Conservation (phyloP, 2,888 invertebrate genomes). For the Tuta absoluta region DNA sequence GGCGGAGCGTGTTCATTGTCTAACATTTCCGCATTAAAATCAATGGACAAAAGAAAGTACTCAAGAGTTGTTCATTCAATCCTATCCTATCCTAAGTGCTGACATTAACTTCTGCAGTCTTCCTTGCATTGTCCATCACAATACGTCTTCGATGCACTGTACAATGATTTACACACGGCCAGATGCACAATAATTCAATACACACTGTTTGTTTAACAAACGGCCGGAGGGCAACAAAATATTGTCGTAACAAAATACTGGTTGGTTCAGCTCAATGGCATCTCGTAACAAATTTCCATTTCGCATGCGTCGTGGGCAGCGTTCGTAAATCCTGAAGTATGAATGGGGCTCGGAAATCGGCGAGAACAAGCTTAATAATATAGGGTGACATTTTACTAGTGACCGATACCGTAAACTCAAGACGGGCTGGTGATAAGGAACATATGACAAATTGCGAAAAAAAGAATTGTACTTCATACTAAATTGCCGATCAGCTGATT, state of each 20-base stretch:
- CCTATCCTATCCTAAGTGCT: background rate
- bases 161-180: background rate
- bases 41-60: background rate
- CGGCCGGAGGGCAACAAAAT: slow-evolving; percentile 11
- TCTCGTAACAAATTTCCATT: slow-evolving; percentile 21
- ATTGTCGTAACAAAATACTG: slow-evolving; percentile 13
- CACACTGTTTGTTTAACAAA: slow-evolving; percentile 16
- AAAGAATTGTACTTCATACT: too few relatives aligned
- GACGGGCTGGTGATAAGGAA: too few relatives aligned
- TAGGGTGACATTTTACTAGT: too few relatives aligned
- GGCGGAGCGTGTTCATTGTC: too few relatives aligned
- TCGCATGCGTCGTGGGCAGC: slow-evolving; percentile 23
- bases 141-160: slow-evolving; percentile 7
- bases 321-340: slow-evolving; percentile 16
- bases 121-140: background rate
- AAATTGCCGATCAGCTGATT: too few relatives aligned
- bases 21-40: background rate
- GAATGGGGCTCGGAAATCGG: background rate
- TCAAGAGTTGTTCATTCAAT: background rate
- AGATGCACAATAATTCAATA: slow-evolving; percentile 1
- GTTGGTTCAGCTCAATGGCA: slow-evolving; percentile 1
- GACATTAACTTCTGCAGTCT: background rate
- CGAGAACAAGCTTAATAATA: background rate
- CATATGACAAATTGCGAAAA: too few relatives aligned
- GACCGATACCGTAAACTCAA: too few relatives aligned